Conservation (phyloP, 2,888 invertebrate species). For the Clitarchus hookeri region DNA sequence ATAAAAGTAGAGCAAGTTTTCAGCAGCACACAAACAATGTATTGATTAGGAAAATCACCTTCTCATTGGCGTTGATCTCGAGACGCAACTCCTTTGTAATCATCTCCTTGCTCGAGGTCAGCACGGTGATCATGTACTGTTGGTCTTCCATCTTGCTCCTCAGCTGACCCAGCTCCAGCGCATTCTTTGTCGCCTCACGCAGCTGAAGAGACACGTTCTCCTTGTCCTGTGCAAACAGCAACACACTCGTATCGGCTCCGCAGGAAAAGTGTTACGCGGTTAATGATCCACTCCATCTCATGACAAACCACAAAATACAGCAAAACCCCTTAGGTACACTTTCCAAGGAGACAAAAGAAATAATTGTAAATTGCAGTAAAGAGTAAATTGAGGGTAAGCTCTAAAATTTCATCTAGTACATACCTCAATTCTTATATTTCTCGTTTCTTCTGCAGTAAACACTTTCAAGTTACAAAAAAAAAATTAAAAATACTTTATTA, state of each 20-base stretch:
- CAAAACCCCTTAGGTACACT: no score
- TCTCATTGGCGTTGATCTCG: constrained; percentile 25
- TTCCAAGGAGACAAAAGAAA: no score
- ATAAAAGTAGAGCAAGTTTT: no score
- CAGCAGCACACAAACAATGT: no score
- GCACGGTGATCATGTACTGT: constrained; percentile 36
- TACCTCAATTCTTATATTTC: no score
- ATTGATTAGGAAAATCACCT: constrained; percentile 21
- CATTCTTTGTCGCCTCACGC: constrained; percentile 28
- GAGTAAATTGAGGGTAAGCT: no score
- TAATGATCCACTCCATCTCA: not conserved
- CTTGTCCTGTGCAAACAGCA: constrained; percentile 33
- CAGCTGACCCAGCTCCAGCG: constrained; percentile 29
- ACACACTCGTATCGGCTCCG: not conserved
- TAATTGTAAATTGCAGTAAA: no score
- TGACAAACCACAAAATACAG: no score
- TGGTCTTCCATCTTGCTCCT: constrained; percentile 33
- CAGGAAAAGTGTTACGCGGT: not conserved
- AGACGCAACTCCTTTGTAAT: constrained; percentile 34
- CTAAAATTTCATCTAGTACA: no score
- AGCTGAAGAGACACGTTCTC: constrained; percentile 36
- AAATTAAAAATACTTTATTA: no score
- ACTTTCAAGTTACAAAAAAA: no score
- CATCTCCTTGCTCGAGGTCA: constrained; percentile 39
- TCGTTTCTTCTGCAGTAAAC: no score